These are phyloP conservation scores for Caenorhabditis angaria DNA, from an alignment of 2,888 invertebrate genomes.

Conservation along the genomic window DNA sequence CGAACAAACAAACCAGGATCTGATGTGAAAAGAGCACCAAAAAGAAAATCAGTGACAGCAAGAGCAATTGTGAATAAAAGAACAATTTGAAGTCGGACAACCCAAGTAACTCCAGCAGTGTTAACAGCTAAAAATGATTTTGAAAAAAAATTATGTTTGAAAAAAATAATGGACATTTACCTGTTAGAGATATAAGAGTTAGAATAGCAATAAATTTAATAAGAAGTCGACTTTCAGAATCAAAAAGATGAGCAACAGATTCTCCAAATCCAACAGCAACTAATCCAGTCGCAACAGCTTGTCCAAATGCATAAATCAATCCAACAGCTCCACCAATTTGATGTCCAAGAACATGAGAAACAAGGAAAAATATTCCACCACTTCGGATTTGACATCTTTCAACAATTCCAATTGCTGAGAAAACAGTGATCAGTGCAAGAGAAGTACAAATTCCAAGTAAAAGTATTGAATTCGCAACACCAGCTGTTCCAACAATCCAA, in stretches of 20 bases:
- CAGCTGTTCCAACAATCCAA: slow-evolving; percentile 85
- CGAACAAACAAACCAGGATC: slow-evolving; percentile 78
- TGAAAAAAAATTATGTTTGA: background rate
- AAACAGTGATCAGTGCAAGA: slow-evolving; percentile 88
- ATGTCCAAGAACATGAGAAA: slow-evolving; percentile 92
- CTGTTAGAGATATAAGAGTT: slow-evolving; percentile 82
- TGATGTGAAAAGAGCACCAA: slow-evolving; percentile 86
- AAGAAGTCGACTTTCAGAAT: slow-evolving; percentile 80
- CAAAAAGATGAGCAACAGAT: slow-evolving; percentile 87
- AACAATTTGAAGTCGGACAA: slow-evolving; percentile 90
- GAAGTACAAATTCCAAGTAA: slow-evolving; percentile 79
- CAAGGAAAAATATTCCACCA: slow-evolving; percentile 94
- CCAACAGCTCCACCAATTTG: slow-evolving; percentile 91
- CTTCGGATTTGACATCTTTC: slow-evolving; percentile 80
- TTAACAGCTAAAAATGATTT: slow-evolving; percentile 79
- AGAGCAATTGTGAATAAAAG: slow-evolving; percentile 85
- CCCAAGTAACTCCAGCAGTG: slow-evolving; percentile 96
- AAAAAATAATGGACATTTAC: slow-evolving; percentile 18
- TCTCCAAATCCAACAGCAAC: slow-evolving; percentile 97
- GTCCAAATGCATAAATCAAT: slow-evolving; percentile 92
- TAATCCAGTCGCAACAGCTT: slow-evolving; percentile 93
- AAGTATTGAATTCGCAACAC: slow-evolving; percentile 74
- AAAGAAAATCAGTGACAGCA: slow-evolving; percentile 90
- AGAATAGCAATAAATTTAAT: slow-evolving; percentile 87
- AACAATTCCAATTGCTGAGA: slow-evolving; percentile 95